A percentile compares a stretch with the other conserved stretches of the same genome.
Conservation (phyloP, 2,888 invertebrate species). For the Syritta pipiens region DNA sequence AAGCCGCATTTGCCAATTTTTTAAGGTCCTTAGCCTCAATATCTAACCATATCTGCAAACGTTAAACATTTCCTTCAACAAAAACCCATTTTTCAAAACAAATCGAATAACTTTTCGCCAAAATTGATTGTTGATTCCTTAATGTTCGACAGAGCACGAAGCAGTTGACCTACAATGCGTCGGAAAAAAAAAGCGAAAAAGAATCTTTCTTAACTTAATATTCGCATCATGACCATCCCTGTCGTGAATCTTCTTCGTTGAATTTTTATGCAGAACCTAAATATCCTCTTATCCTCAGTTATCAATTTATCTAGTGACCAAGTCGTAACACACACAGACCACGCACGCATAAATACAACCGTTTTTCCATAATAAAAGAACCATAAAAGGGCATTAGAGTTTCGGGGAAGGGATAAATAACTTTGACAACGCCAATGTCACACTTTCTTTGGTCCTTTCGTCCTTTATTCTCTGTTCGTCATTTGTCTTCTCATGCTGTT, state of each 20-base stretch:
- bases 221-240: conserved; percentile 49
- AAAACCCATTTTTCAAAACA: conserved; percentile 9
- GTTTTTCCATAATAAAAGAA: conserved; percentile 65
- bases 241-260: conserved; percentile 49
- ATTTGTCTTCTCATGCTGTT: conserved; percentile 27
- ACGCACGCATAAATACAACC: conserved; percentile 62
- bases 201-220: conserved; percentile 32
- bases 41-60: too few species aligned
- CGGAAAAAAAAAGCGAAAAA: neutral
- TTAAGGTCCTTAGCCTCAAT: too few species aligned
- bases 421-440: conserved; percentile 58
- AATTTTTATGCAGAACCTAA: conserved; percentile 53
- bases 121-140: conserved; percentile 59
- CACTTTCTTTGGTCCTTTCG: conserved; percentile 36
- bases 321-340: conserved; percentile 45
- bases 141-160: conserved; percentile 9
- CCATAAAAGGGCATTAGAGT: conserved; percentile 65
- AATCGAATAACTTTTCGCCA: conserved; percentile 43
- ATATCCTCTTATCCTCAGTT: conserved; percentile 62
- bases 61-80: too few species aligned
- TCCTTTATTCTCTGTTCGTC: conserved; percentile 16
- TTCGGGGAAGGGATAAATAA: conserved; percentile 56
- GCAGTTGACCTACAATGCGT: neutral
- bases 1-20: too few species aligned
- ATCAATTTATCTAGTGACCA: conserved; percentile 67